Base-by-base conservation (phyloP, 53 echinoderm and acorn worm species). In the Temnopleurus reevesii region DNA sequence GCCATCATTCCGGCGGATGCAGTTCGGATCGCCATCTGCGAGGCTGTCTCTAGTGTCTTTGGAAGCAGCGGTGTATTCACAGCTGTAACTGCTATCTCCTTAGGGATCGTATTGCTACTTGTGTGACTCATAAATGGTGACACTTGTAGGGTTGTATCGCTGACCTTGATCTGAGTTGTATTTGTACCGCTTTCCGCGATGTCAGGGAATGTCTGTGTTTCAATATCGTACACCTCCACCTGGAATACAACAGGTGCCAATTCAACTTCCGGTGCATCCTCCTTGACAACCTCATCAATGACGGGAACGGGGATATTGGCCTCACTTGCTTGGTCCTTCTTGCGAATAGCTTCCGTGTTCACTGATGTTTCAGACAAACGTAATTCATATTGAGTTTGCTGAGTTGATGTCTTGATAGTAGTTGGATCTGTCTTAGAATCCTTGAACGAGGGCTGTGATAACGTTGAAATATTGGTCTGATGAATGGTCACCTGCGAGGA, bases 1-100 rank as follows among this genome's bases (percentile, higher is more conserved):
- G 88, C 88, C 65, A 66, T 87, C 88, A 87, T 87, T 45, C 66
- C 46, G 3, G 65, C 71, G 12, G 88, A 87, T 29, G 46, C 46
- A 29, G 88, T 87, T 29, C 71, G 88, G 51, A 87, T 23, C 12
- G 49, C 65, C 53, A 45, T 66, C 46, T 87, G 88, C 10, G 71
- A 46, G 8, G 51, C 71, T 28, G 35, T 66, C 23, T 87, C 88
- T 29, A 21, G 13, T n/a, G 31, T 71, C 31, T 34, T 30, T 47
- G 88, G 66, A 31, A 26, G 47, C 49, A 23, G 5, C 10, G 12
- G 7, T 27, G 88, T 87, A 47, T 87, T 87, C 9, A 87, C 88
- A 7, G 71, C 65, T 4, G 71, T 66, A n/a, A 51, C 35, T 2
- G 31, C 2, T 6, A 71, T 65, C 8, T 46, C 18, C 38, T 64